Evolutionary conservation across 2,113 vertebrate genomes (phyloP), one percentile per base, ranked within the genome.

Genomic region (Myodes glareolus): DNA sequence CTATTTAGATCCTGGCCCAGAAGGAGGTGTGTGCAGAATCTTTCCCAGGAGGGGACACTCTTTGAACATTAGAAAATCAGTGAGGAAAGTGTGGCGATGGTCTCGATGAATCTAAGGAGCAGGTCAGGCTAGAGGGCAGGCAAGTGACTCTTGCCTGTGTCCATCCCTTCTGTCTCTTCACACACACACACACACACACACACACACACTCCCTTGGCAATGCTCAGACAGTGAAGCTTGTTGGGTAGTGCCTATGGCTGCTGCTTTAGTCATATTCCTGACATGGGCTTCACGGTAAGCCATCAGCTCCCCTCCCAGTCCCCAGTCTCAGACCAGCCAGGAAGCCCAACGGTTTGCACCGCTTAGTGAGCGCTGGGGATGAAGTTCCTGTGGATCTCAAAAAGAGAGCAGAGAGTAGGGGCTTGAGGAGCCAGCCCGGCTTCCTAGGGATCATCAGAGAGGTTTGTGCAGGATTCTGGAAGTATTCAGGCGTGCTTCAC

Each of bases 401-500:
- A 25, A 2, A 0, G 25, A 33, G 13, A 77, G 2, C 0, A 2
- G 85, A 55, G 68, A 88, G 81, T 4, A 65, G 25, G 14, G 45
- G 4, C 16, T 42, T 33, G 84, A 47, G 84, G 84, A 45, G 84
- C 39, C 39, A 23, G 19, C 33, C 31, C 1, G 63, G 52, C n/a
- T 50, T 36, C 45, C 3, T 0, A 39, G 77, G 80, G 6, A 72
- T 16, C 23, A 9, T 2, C 19, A 13, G 21, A 11, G 47, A 33
- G 19, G 47, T 52, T 76, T 29, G 61, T 85, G 7, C 55, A 10
- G 55, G 39, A 42, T 42, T 0, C 13, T 31, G 75, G 33, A 47
- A 55, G 9, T 1, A 3, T 7, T 58, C 42, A 0, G 72, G 25
- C 2, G 16, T 58, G 4, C 50, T 36, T 78, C 16, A 0, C 10